A percentile compares a stretch with the other conserved stretches of the same genome.
These are phyloP conservation scores for Pholis gunnellus DNA, from an alignment of 2,113 vertebrate genomes.

Conservation along the genomic window DNA sequence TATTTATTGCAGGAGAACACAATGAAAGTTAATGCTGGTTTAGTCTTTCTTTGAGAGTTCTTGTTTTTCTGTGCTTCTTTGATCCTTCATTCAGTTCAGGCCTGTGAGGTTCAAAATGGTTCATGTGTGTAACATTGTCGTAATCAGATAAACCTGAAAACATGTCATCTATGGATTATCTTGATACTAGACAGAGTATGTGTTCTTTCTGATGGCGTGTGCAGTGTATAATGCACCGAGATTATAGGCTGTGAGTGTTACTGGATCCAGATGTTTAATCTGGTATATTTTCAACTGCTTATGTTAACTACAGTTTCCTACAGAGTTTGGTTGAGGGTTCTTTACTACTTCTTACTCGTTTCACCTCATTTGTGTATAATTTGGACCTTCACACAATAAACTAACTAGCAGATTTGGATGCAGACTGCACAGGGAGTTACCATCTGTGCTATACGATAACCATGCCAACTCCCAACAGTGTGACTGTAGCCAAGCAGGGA, in stretches of 20 bases:
- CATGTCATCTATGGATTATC: not conserved
- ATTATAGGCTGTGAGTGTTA: constrained; percentile 10
- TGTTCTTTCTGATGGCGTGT: constrained; percentile 15
- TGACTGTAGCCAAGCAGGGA: constrained; percentile 41
- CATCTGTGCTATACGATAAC: constrained; percentile 22
- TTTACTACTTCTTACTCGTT: not conserved
- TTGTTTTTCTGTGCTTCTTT: constrained; percentile 41
- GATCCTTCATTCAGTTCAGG: constrained; percentile 8
- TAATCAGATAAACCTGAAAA: constrained; percentile 14
- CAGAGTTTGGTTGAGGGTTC: not conserved
- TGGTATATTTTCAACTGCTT: not conserved
- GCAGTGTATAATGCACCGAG: not conserved
- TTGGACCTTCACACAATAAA: constrained; percentile 1
- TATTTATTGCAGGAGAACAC: constrained; percentile 48
- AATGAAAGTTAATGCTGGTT: constrained; percentile 54
- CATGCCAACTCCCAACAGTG: constrained; percentile 11
- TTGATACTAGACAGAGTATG: not conserved
- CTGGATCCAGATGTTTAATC: constrained; percentile 20
- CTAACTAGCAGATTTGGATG: not conserved
- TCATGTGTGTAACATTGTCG: constrained; percentile 15
- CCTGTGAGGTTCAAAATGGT: constrained; percentile 20
- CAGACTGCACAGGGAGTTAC: not conserved
- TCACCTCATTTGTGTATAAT: not conserved
- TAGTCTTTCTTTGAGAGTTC: not conserved
- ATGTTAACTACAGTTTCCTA: not conserved